Conservation (phyloP, 2,113 vertebrate species). For the Jacana jacana region DNA sequence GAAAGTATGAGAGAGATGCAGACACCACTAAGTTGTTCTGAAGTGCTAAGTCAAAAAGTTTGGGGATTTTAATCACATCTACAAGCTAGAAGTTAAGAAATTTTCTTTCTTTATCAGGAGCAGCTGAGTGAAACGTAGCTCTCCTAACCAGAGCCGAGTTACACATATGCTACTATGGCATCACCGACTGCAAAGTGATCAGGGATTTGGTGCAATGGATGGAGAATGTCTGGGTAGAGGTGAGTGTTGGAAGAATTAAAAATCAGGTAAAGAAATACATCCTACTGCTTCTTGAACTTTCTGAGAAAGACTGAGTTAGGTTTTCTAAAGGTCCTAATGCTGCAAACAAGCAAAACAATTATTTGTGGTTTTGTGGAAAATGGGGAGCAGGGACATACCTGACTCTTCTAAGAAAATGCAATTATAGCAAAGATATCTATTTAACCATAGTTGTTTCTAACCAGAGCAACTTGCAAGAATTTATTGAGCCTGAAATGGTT, state of each 20-base stretch:
- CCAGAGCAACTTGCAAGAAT: background rate
- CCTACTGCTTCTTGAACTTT: background rate
- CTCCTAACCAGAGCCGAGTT: background rate
- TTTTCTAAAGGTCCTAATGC: background rate
- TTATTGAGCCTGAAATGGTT: background rate
- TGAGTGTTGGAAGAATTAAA: background rate
- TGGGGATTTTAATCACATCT: background rate
- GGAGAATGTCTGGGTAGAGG: background rate
- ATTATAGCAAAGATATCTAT: background rate
- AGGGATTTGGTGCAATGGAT: background rate
- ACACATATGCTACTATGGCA: background rate
- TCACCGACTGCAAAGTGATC: background rate
- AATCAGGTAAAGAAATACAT: background rate
- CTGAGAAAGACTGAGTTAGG: background rate
- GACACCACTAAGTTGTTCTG: background rate
- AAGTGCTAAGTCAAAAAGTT: background rate
- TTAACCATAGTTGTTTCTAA: background rate
- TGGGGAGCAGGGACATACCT: background rate
- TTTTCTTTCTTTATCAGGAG: background rate
- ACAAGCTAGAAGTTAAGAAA: background rate
- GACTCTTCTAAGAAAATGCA: background rate
- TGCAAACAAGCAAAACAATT: background rate
- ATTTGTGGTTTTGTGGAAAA: background rate
- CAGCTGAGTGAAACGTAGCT: background rate
- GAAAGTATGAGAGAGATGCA: background rate